Evolutionary conservation across 2,888 invertebrate species (phyloP).

Genomic region (Cryptus armator): DNA sequence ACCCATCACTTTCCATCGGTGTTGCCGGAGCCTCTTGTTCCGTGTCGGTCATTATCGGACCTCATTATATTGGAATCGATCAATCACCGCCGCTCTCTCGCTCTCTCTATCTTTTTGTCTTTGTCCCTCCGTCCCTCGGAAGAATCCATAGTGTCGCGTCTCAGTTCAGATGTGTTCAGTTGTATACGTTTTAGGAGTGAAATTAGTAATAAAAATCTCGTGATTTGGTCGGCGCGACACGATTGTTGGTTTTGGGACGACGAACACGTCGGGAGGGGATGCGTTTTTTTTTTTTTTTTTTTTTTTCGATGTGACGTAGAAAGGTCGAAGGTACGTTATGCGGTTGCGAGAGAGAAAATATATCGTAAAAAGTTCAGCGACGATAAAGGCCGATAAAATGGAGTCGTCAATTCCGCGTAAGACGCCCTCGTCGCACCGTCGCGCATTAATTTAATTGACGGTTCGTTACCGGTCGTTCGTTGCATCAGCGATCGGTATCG

Average conservation of each 20-base stretch:
- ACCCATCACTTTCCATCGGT: constrained; percentile 81
- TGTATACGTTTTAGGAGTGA: background rate
- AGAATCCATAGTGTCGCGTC: constrained; percentile 39
- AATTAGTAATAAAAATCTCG: too few species aligned
- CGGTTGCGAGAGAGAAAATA: too few species aligned
- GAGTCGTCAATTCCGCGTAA: background rate
- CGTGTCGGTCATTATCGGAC: constrained; percentile 84
- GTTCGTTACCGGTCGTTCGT: background rate
- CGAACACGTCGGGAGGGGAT: constrained; percentile 27
- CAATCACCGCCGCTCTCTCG: constrained; percentile 80
- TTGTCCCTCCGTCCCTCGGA: constrained; percentile 47
- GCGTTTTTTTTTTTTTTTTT: too few species aligned
- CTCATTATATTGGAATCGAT: constrained; percentile 84
- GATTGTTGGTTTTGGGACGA: background rate
- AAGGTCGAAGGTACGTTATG: too few species aligned
- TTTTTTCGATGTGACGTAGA: too few species aligned
- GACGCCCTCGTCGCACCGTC: constrained; percentile 28
- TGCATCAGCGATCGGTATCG: background rate
- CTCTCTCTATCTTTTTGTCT: constrained; percentile 41
- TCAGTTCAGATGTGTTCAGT: background rate
- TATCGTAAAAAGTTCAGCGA: background rate
- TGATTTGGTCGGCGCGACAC: background rate
- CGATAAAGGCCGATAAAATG: background rate
- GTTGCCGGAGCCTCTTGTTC: constrained; percentile 78
- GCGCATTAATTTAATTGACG: constrained; percentile 61